phyloP scores from a whole-genome alignment of 35 echinoderm and acorn worm genomes.

The Eucidaris tribuloides region DNA sequence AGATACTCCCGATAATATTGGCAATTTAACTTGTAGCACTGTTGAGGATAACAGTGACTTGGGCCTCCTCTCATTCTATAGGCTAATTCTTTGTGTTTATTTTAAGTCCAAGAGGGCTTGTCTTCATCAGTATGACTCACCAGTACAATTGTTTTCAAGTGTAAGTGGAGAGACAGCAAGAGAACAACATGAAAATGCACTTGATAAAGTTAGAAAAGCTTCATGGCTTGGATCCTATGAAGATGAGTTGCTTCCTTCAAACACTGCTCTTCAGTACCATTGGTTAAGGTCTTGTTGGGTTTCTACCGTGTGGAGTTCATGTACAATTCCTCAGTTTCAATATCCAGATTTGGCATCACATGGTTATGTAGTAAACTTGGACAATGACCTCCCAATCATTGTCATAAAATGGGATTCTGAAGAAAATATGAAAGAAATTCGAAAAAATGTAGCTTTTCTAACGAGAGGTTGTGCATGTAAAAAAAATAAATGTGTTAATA shows the following conservation, averaged over 20 bases:
- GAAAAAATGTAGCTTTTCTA: slow-evolving; percentile 33
- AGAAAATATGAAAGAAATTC: slow-evolving; percentile 28
- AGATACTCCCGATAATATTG: not conserved
- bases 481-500: slow-evolving; percentile 36
- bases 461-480: slow-evolving; percentile 45
- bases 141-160: slow-evolving; percentile 20
- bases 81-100: slow-evolving; percentile 42
- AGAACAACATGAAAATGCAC: slow-evolving; percentile 21
- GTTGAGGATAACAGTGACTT: not conserved
- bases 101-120: slow-evolving; percentile 26
- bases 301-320: slow-evolving; percentile 9
- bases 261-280: slow-evolving; percentile 17
- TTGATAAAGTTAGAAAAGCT: slow-evolving; percentile 30
- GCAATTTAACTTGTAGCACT: slow-evolving; percentile 12
- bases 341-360: slow-evolving; percentile 19
- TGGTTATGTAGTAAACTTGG: slow-evolving; percentile 8
- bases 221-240: slow-evolving; percentile 44
- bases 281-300: slow-evolving; percentile 50
- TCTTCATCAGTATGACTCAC: slow-evolving; percentile 23
- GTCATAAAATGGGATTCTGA: slow-evolving; percentile 21
- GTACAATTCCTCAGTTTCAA: not conserved
- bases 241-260: slow-evolving; percentile 55
- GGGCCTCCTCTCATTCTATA: slow-evolving; percentile 38
- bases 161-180: not conserved
- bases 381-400: not conserved